A percentile compares a stretch with the other conserved stretches of the same genome.
phyloP scores from a whole-genome alignment of 2,113 vertebrate species.

The Vombatus ursinus region DNA sequence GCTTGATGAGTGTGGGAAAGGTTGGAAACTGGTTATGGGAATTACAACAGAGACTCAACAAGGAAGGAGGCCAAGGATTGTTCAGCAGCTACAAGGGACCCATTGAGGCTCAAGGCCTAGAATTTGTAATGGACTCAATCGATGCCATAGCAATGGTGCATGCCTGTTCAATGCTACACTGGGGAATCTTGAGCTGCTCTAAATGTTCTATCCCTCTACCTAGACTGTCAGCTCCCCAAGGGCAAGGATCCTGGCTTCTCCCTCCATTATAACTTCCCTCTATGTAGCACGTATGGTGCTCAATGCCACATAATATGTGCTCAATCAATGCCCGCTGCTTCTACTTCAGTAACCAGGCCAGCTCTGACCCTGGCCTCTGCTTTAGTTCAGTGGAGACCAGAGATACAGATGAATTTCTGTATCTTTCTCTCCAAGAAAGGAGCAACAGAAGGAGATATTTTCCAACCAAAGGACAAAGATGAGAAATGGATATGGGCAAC shows the following conservation, averaged over 20 bases:
- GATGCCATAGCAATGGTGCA: background rate
- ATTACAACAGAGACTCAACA: background rate
- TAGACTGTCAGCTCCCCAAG: background rate
- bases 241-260: background rate
- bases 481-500: background rate
- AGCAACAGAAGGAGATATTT: background rate
- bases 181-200: background rate
- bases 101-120: background rate
- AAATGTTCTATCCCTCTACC: background rate
- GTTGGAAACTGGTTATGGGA: background rate
- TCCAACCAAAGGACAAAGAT: background rate
- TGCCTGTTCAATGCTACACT: background rate
- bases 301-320: background rate
- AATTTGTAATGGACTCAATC: background rate
- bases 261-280: conserved; percentile 2
- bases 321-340: conserved; percentile 3
- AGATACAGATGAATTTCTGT: background rate
- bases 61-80: background rate
- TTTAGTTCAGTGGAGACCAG: conserved; percentile 14
- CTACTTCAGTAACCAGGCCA: background rate
- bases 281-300: conserved; percentile 3
- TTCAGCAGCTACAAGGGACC: background rate
- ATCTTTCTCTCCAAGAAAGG: no score
- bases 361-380: background rate
- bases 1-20: background rate